phyloP scores from a whole-genome alignment of 2,113 vertebrate species.

The Lampris incognitus region DNA sequence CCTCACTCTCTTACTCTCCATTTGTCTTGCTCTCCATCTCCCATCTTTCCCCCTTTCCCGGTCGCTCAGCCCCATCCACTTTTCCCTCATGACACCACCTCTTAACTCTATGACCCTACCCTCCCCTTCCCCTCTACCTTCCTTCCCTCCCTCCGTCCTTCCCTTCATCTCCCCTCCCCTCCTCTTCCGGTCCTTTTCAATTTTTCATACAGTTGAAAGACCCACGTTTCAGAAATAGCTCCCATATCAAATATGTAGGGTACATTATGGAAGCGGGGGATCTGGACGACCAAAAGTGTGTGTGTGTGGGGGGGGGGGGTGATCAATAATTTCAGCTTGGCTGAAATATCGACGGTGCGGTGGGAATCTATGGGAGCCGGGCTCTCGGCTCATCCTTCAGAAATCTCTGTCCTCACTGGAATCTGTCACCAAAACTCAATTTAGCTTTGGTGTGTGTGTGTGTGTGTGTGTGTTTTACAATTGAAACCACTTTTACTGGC shows the following conservation, averaged over 20 bases:
- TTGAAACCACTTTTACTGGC: background rate
- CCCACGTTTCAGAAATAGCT: conserved; percentile 83
- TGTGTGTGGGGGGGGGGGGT: conserved; percentile 1
- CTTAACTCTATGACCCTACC: conserved; percentile 21
- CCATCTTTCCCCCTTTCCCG: conserved; percentile 47
- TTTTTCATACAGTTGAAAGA: conserved; percentile 84
- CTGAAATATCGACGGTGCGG: conserved; percentile 60
- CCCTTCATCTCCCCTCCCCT: conserved; percentile 34
- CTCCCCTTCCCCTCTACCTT: conserved; percentile 19
- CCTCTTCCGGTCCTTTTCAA: conserved; percentile 69
- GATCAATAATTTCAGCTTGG: conserved; percentile 76
- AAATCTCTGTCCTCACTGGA: conserved; percentile 8
- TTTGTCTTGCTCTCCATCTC: conserved; percentile 9
- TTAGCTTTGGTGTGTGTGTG: background rate
- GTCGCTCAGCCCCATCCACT: conserved; percentile 13
- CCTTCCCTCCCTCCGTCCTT: conserved; percentile 15
- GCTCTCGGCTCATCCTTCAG: conserved; percentile 25
- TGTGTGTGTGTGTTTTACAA: background rate
- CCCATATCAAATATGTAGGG: conserved; percentile 85
- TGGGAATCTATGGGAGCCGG: conserved; percentile 7
- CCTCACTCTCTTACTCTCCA: conserved; percentile 35
- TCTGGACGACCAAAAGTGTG: conserved; percentile 42
- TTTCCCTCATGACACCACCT: conserved; percentile 9
- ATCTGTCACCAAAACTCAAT: conserved; percentile 20
- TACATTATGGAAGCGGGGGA: conserved; percentile 70